Percentiles rank a stretch among this genome's conserved stretches.
Conservation (phyloP, 1,140 invertebrate genomes). For the Eufriesea mexicana region DNA sequence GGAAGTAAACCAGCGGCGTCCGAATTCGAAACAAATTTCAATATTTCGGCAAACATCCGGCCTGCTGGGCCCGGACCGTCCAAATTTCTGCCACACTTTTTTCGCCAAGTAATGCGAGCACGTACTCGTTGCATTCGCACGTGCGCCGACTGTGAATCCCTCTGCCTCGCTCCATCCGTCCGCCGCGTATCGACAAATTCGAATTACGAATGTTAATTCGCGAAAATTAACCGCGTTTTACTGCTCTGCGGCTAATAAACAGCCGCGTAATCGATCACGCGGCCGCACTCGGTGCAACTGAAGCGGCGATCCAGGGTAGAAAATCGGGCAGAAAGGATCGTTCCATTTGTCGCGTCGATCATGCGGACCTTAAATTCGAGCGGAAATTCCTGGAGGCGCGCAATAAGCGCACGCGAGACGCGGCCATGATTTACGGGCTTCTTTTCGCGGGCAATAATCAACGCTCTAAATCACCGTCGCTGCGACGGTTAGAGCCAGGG, state of each 20-base stretch:
- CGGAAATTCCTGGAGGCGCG: conserved; percentile 20
- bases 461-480: conserved; percentile 36
- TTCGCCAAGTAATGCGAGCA: conserved; percentile 24
- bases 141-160: conserved; percentile 11
- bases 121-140: conserved; percentile 14
- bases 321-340: neutral
- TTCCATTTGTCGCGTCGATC: neutral
- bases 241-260: neutral
- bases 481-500: conserved; percentile 14
- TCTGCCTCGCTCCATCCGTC: neutral
- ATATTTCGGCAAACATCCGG: conserved; percentile 38
- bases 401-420: conserved; percentile 45
- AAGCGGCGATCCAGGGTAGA: no score
- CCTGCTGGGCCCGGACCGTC: neutral
- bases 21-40: conserved; percentile 44
- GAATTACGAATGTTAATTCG: conserved; percentile 23
- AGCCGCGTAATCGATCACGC: neutral
- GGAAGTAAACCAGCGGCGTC: neutral
- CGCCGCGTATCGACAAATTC: neutral
- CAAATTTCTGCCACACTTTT: conserved; percentile 27
- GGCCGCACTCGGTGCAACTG: no score
- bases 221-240: neutral
- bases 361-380: conserved; percentile 19
- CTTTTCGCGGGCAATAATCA: conserved; percentile 44
- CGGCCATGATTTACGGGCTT: conserved; percentile 35